Conservation (phyloP, 1,140 invertebrate genomes). For the Eufriesea mexicana region DNA sequence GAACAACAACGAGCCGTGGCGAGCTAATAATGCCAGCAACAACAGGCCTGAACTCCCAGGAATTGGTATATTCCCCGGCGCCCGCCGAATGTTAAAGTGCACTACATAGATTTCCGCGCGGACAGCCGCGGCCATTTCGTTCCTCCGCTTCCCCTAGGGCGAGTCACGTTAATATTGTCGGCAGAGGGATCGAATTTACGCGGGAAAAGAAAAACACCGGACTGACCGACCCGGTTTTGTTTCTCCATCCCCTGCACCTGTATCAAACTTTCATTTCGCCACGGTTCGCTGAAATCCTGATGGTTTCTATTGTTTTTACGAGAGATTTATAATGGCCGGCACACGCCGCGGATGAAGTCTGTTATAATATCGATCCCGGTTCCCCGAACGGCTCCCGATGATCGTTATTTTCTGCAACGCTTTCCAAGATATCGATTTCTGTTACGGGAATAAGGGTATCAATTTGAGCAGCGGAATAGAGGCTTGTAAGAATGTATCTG, state of each 20-base stretch:
- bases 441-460: too few species aligned
- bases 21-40: conserved; percentile 23
- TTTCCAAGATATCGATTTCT: too few species aligned
- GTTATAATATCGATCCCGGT: too few species aligned
- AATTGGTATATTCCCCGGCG: conserved; percentile 20
- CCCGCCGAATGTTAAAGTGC: conserved; percentile 33
- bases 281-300: not conserved
- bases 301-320: not conserved
- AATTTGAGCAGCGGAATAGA: too few species aligned
- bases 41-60: not conserved
- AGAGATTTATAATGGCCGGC: too few species aligned
- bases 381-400: too few species aligned
- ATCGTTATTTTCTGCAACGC: too few species aligned
- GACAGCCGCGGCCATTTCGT: not conserved
- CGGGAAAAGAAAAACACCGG: not conserved
- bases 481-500: too few species aligned
- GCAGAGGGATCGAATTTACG: conserved; percentile 13
- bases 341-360: too few species aligned
- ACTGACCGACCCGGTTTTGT: not conserved
- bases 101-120: conserved; percentile 27
- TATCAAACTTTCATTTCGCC: not conserved
- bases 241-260: not conserved
- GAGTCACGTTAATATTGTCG: conserved; percentile 34
- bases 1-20: conserved; percentile 14
- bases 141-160: not conserved